Evolutionary conservation across 2,797 vertebrate species (phyloP).

Genomic region (Tenualosa thibaudeaui): DNA sequence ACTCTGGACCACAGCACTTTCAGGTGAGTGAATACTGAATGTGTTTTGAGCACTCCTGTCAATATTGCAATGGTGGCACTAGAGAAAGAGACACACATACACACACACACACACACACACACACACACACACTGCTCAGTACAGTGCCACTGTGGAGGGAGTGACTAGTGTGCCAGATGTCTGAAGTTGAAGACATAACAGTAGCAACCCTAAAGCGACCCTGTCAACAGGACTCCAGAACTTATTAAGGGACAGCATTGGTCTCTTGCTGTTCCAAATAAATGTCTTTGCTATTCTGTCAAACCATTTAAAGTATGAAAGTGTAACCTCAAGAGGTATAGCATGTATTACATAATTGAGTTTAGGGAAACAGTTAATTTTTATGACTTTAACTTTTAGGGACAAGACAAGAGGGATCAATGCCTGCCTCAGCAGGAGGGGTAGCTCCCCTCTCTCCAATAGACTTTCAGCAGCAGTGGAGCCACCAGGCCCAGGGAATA

Average conservation of each 20-base stretch:
- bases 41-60: background rate
- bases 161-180: constrained; percentile 31
- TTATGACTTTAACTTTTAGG: constrained; percentile 35
- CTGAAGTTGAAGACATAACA: constrained; percentile 33
- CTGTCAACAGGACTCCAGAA: background rate
- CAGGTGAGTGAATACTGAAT: constrained; percentile 14
- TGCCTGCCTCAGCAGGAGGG: constrained; percentile 8
- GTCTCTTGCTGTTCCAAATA: constrained; percentile 29
- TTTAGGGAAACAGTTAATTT: constrained; percentile 38
- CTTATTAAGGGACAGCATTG: background rate
- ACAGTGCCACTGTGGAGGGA: constrained; percentile 25
- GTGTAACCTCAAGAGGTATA: background rate
- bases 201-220: background rate
- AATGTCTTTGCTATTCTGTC: constrained; percentile 24
- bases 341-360: constrained; percentile 29
- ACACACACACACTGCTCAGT: too few species aligned
- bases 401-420: background rate
- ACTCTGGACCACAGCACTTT: constrained; percentile 1
- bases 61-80: background rate
- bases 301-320: constrained; percentile 29
- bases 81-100: background rate
- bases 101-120: too few species aligned
- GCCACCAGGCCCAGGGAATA: constrained; percentile 14
- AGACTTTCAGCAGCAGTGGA: constrained; percentile 21
- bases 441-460: constrained; percentile 6